Evolutionary conservation across 2,797 vertebrate genomes (phyloP), one percentile per base, ranked within the genome.

Genomic region (Oceanodroma leucorhoa): DNA sequence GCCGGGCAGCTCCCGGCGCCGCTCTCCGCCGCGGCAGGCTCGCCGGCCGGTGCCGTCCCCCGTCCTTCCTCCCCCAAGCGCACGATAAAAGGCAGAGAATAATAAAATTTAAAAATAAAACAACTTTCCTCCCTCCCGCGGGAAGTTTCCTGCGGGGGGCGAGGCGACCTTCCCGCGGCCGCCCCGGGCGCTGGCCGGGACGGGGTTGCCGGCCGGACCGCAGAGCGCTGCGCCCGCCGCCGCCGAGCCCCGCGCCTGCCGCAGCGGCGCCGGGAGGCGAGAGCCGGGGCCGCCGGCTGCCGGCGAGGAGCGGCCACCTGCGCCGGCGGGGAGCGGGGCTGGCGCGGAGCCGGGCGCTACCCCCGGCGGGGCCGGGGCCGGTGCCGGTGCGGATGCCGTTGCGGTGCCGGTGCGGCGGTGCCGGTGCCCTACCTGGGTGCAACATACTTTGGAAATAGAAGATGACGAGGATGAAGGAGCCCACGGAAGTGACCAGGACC

Each of bases 391-490:
- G n/a, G n/a, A 18, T 67, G 34, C 34, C 64, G 38, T 43, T 14
- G 54, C 71, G 66, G 65, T 55, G 60, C 38, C 51, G 69, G 51
- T 72, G 29, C 69, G 51, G 30, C 48, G 51, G 51, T 38, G 77
- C 65, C 95, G 92, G 93, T 93, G 79, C 98, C 99, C 98, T 99
- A 99, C 99, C 99, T 99, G 99, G 99, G 82, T 99, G 99, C 97
- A 99, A 99, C 99, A 99, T 99, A 99, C 99, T 99, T 99, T 99
- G 99, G 98, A 99, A 99, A 98, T 99, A 99, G 98, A 99, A 99
- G 99, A 99, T 99, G 98, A 99, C 99, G 98, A 99, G 98, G 97
- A 99, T 98, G 98, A 99, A 99, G 96, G 99, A 99, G 98, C 99
- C 99, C 96, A 99, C 98, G 98, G 99, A 99, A 98, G 99, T 99